Base-by-base conservation (phyloP, 2,113 vertebrate species). In the Dasyurus viverrinus region DNA sequence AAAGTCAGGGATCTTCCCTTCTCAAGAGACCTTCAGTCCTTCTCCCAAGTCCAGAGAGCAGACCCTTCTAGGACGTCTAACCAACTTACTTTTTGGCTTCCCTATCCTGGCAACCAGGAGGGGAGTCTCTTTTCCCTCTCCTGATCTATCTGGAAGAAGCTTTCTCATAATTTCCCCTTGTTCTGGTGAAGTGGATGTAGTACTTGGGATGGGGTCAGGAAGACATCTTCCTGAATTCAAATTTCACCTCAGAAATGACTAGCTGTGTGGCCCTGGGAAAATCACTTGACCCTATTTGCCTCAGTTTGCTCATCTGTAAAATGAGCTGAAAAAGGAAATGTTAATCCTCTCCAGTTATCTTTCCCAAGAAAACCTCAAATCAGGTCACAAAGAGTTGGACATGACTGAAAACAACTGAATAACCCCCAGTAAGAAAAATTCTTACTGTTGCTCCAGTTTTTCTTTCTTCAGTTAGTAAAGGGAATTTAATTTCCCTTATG, bases 401-500 rank as follows among this genome's bases (percentile, higher is more conserved):
- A 68, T 16, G 30, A 68, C 30, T 68, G 30, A 68, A 68, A 68
- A 68, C 57, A 60, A 60, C 11, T 60, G 57, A 60, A 68, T 8
- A 36, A 68, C 12, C 2, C 57, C 60, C 60, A 68, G 60, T 68
- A 68, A n/a, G 68, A 42, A 76, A 76, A n/a, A 76, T 76, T 76
- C 68, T 76, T n/a, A 76, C 36, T 76, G 68, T 19, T n/a, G 4
- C 6, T 76, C 68, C n/a, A 76, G 68, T 5, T 76, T 76, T 42
- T 76, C 30, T n/a, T n/a, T n/a, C 36, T 76, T 19, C 36, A 42
- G 36, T 42, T 22, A n/a, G 36, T 1, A n/a, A 22, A n/a, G 16
- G 68, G 36, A 76, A 42, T 54, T 90, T 93, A 76, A 42, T 54
- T 90, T 93, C 54, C 19, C 76, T 96, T 91, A 47, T 42, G 24